A percentile compares a stretch with the other conserved stretches of the same genome.
These are phyloP conservation scores for Eutolmus rufibarbis DNA, from an alignment of 2,888 invertebrate genomes.

Conservation along the genomic window DNA sequence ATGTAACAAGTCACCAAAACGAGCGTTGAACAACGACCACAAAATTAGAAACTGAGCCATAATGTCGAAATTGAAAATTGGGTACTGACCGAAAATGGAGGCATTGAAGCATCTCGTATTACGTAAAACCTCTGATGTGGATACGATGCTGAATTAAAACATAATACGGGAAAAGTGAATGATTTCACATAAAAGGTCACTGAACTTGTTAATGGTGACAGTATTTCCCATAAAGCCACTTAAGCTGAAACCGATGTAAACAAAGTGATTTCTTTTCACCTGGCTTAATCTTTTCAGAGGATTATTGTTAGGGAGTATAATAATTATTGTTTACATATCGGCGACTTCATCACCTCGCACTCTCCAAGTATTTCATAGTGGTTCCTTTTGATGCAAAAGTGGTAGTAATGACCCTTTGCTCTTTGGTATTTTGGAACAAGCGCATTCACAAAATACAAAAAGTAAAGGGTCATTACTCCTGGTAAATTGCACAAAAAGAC, in stretches of 20 bases:
- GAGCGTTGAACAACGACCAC: neutral
- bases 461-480: neutral
- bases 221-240: neutral
- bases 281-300: neutral
- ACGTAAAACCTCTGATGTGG: neutral
- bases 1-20: neutral
- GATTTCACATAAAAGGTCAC: conserved; percentile 9
- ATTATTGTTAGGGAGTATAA: neutral
- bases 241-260: neutral
- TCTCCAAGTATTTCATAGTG: neutral
- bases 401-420: neutral
- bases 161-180: neutral
- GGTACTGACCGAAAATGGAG: neutral
- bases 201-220: neutral
- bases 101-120: conserved; percentile 20
- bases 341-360: neutral
- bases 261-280: neutral
- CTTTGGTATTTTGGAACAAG: neutral
- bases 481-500: neutral
- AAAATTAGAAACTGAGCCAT: neutral
- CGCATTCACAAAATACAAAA: neutral
- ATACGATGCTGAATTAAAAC: neutral
- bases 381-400: neutral
- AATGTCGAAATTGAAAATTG: neutral
- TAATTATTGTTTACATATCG: neutral